Percentiles rank a stretch among this genome's conserved stretches.
Evolutionary conservation across 2,113 vertebrate species (phyloP).

Genomic region (Cervus canadensis): DNA sequence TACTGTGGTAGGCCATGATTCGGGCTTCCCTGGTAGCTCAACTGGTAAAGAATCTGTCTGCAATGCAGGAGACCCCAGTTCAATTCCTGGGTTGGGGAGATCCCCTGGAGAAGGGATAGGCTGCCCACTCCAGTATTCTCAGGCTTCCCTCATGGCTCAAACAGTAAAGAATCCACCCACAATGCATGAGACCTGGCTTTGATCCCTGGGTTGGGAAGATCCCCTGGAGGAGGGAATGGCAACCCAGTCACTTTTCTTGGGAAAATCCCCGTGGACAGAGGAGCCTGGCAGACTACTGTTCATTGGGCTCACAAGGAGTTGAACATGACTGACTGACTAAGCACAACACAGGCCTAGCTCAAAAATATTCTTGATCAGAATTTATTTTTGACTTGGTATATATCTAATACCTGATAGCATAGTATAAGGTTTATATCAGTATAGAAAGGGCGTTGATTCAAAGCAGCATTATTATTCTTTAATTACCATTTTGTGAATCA

Average conservation of each 20-base stretch:
- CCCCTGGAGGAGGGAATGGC: neutral
- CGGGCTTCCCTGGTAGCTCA: neutral
- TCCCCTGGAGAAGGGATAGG: neutral
- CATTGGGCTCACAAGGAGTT: neutral
- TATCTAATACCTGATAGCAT: neutral
- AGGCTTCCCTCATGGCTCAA: neutral
- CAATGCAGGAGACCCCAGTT: neutral
- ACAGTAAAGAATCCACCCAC: neutral
- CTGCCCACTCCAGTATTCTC: neutral
- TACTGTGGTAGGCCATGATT: neutral
- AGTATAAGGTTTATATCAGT: neutral
- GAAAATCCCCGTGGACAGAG: neutral
- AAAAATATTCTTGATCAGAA: neutral
- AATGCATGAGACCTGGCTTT: neutral
- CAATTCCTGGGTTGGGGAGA: neutral
- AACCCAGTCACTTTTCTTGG: neutral
- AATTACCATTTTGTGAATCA: neutral
- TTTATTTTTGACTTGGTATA: conserved; percentile 11
- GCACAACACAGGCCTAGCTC: neutral
- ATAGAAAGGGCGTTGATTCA: neutral
- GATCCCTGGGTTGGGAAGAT: neutral
- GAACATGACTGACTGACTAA: neutral
- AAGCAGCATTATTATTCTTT: neutral
- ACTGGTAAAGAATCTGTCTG: neutral
- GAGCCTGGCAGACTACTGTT: neutral